Evolutionary conservation across 2,113 vertebrate species (phyloP), one percentile per base, ranked within the genome.

Genomic region (Apodemus speciosus): DNA sequence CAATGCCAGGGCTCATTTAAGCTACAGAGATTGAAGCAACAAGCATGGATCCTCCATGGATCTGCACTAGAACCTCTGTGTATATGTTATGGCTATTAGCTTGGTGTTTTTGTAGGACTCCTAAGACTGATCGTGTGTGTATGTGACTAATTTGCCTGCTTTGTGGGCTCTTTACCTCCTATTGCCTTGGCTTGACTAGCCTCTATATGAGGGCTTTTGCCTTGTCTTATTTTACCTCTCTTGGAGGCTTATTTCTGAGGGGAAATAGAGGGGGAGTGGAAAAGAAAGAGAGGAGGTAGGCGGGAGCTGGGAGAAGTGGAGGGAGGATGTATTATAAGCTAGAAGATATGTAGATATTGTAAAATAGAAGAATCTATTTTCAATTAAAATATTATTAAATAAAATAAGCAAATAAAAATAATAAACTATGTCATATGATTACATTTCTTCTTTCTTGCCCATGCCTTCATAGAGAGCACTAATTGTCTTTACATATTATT

Each of bases 401-500:
- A n/a, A 10, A n/a, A 79, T 35, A 21, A 79, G 38, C 9, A 72
- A 72, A 40, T 40, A 21, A 2, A 51, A 79, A n/a, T 21, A 79
- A 56, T 32, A 32, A 66, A 32, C 62, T 64, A 13, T 92, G 25
- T 27, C n/a, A 40, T 62, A 16, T 80, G 66, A 66, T 72, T 38
- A 77, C 1, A 79, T 84, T 86, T 95, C 15, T 46, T 77, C 9
- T 30, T 25, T 73, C 62, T 35, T 85, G 32, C 89, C 40, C 46
- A 64, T 2, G 3, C 38, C 6, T 81, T 62, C 88, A n/a, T 68
- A 6, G 27, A 62, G n/a, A 83, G 64, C 23, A 4, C 1, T 85
- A 89, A 71, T 58, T 96, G 88, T 40, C 1, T 35, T 73, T 86
- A 90, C 25, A 62, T 81, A 68, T 51, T 88, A 0, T 76, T 83